A percentile compares a stretch with the other conserved stretches of the same genome.
These are phyloP conservation scores for Melanitta fusca DNA, from an alignment of 2,797 vertebrate genomes.

Conservation along the genomic window DNA sequence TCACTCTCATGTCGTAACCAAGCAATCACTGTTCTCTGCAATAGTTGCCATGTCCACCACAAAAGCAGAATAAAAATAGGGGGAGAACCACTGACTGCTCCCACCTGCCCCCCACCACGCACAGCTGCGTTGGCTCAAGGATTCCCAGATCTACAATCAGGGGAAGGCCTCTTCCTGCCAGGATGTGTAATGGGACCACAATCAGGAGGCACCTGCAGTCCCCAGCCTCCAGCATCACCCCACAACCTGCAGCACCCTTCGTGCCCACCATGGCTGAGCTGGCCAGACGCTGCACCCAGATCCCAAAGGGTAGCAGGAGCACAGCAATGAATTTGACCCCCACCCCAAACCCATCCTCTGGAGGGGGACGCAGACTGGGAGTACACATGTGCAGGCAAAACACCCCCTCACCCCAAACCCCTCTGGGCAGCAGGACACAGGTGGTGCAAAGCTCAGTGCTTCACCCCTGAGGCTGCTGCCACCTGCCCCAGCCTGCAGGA, in stretches of 20 bases:
- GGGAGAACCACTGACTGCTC: not conserved
- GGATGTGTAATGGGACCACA: not conserved
- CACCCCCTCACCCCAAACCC: not conserved
- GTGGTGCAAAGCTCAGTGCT: not conserved
- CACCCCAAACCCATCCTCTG: accelerated
- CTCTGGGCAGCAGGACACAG: not conserved
- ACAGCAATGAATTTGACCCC: accelerated
- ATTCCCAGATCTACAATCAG: not conserved
- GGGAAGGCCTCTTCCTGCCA: not conserved
- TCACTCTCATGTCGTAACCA: not conserved
- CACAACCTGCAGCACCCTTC: accelerated
- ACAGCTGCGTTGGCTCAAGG: not conserved
- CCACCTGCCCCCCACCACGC: accelerated
- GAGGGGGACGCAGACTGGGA: not conserved
- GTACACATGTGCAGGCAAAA: accelerated
- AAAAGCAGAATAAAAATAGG: not conserved
- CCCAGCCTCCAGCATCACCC: not conserved
- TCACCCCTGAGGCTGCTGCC: not conserved
- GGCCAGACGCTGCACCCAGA: not conserved
- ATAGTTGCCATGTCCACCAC: not conserved
- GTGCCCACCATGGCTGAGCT: not conserved
- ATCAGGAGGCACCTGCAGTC: accelerated
- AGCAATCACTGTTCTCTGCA: not conserved
- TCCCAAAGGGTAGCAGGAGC: not conserved
- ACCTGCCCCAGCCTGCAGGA: not conserved